Base-by-base conservation (phyloP, 2,797 vertebrate genomes). In the Chelon labrosus region DNA sequence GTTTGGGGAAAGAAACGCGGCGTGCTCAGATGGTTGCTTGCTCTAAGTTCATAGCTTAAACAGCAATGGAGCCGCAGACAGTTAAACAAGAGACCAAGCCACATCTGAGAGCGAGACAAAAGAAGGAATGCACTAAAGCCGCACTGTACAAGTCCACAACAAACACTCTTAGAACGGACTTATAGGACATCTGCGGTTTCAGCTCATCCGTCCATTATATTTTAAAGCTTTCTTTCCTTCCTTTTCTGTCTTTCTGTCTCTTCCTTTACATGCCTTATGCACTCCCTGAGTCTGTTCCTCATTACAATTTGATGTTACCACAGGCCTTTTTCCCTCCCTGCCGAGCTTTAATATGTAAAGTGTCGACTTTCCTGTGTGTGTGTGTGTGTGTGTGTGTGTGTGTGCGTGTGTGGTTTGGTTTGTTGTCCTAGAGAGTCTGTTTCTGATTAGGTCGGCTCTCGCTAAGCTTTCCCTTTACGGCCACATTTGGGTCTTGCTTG, bases 281-380 rank as follows among this genome's bases (percentile, higher is more conserved):
- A 27, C 70, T 89, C 79, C 12, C 62, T 1, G 7, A 75, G 86
- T 72, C 84, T 91, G 89, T 84, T 90, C 75, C 80, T 91, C 84
- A 85, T 93, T 93, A 91, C 77, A 73, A 75, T 91, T 90, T 90
- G 86, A 93, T 91, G 89, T 92, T 90, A 92, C 90, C 77, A 87
- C 83, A 65, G 82, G 74, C 77, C 77, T 83, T 35, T 84, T 69
- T 70, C 56, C 47, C 75, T 82, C 85, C 62, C 76, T 53, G 74
- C 52, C 25, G 54, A 87, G 82, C 87, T 91, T 87, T 92, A 91
- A 91, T 91, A 92, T 90, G 90, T 86, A 86, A 91, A 91, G 91
- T 87, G 87, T 92, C 70, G 77, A 83, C 84, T 90, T 93, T 87
- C 82, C 77, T 83, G 60, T 70, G 77, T 84, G 77, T 82, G 62